Percentiles rank a stretch among this genome's conserved stretches.
These are phyloP conservation scores for Hydrozoanthus tunicans DNA, from an alignment of 64 coral and sea anemone genomes.

Conservation along the genomic window DNA sequence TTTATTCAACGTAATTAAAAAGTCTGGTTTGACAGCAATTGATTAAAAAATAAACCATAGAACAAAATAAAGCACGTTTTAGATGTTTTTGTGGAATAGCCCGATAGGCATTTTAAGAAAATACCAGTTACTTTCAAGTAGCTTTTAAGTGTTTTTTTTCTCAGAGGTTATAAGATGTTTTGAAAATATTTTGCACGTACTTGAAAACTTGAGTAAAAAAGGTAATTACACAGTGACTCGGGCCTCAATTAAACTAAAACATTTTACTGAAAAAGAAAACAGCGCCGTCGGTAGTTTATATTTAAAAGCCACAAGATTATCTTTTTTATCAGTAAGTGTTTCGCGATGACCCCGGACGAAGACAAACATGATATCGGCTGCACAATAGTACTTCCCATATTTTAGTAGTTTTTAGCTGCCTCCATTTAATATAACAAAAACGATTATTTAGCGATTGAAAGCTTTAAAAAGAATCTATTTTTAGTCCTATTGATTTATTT, in stretches of 20 bases:
- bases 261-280: slow-evolving; percentile 1
- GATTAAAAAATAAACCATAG: background rate
- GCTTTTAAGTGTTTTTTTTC: background rate
- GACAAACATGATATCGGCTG: background rate
- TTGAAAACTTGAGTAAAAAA: background rate
- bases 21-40: slow-evolving; percentile 12
- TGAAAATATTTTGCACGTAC: background rate
- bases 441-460: slow-evolving; percentile 27
- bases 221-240: background rate
- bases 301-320: background rate
- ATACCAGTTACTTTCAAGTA: background rate
- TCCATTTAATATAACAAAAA: background rate
- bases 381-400: background rate
- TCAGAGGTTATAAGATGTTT: background rate
- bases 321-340: background rate
- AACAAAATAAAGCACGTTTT: background rate
- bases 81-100: background rate
- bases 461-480: background rate
- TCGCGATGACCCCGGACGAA: background rate
- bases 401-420: background rate
- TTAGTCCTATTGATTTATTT: background rate
- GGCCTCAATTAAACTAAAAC: background rate
- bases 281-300: background rate
- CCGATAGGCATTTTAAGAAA: background rate
- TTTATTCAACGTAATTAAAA: slow-evolving; percentile 61